Evolutionary conservation across 2,797 vertebrate genomes (phyloP), one percentile per base, ranked within the genome.

Genomic region (Sebastes goodei): DNA sequence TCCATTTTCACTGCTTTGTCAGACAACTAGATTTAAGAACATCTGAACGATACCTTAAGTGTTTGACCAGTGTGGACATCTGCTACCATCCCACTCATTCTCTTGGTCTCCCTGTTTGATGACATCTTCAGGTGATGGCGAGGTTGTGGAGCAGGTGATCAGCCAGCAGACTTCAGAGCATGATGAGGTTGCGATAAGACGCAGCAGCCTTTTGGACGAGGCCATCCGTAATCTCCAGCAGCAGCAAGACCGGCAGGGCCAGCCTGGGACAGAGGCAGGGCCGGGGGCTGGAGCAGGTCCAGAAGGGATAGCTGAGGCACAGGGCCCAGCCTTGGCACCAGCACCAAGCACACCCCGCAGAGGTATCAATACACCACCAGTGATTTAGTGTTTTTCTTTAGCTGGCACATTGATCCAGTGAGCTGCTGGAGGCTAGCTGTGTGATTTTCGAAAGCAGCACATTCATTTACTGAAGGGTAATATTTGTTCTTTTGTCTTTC

Each of bases 121-220:
- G 56, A 53, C 74, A 2, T 61, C 33, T 74, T 49, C 78, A 99
- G 99, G 97, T 94, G 98, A 99, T 25, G 99, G 99, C 4, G 98
- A 99, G 86, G 97, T 99, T 61, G 97, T 99, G 61, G 99, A 99
- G 88, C 99, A 99, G 94, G 97, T 99, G 81, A 99, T 99, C 92
- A 98, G 98, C 82, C 97, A 99, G 71, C 98, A 98, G 86, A 97
- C 96, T 0, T 88, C 95, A 55, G 97, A 99, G 35, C 96, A 94
- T 1, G 97, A 97, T 75, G 97, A 97, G 15, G 92, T 91, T 14
- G 89, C 94, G 5, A 17, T 92, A 3, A 78, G 94, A 29, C 97
- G 97, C 10, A 91, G 92, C 84, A 98, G 92, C 71, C 90, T 97
- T 78, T 95, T 99, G 76, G 98, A 99, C 52, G 95, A 97, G 17